These are phyloP conservation scores for Etia nguti DNA, from an alignment of 2,113 vertebrate species.

Conservation along the genomic window DNA sequence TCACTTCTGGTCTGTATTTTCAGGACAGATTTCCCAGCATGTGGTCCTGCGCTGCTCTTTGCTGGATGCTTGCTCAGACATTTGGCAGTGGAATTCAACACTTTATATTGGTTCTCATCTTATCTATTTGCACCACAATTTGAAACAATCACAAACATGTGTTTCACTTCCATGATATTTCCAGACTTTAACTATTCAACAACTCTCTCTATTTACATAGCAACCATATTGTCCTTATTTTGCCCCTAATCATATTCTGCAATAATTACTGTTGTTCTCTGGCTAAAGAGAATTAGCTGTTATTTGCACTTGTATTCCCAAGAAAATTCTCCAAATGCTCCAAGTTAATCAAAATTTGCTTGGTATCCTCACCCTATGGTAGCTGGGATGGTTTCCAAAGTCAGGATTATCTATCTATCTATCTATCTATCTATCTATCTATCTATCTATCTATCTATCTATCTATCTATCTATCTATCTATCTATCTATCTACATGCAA, in stretches of 20 bases:
- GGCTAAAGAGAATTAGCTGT: neutral
- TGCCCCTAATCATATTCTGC: neutral
- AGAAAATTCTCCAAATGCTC: neutral
- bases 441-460: neutral
- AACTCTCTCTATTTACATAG: neutral
- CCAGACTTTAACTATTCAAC: neutral
- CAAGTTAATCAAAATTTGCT: neutral
- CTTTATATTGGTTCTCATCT: neutral
- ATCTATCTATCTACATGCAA: too few species aligned
- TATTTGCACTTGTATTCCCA: neutral
- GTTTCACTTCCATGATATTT: neutral
- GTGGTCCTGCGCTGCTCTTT: constrained; percentile 36
- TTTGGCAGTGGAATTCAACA: neutral
- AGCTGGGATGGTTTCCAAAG: neutral
- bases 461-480: too few species aligned
- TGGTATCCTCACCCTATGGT: neutral
- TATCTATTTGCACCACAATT: neutral
- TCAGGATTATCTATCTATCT: neutral
- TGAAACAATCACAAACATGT: neutral
- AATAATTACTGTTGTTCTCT: neutral
- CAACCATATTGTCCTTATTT: neutral
- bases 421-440: too few species aligned
- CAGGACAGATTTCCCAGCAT: constrained; percentile 8
- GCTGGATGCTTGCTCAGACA: neutral
- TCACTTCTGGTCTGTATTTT: neutral